Base-by-base conservation (phyloP, 2,113 vertebrate species). In the Typhlomys cinereus region DNA sequence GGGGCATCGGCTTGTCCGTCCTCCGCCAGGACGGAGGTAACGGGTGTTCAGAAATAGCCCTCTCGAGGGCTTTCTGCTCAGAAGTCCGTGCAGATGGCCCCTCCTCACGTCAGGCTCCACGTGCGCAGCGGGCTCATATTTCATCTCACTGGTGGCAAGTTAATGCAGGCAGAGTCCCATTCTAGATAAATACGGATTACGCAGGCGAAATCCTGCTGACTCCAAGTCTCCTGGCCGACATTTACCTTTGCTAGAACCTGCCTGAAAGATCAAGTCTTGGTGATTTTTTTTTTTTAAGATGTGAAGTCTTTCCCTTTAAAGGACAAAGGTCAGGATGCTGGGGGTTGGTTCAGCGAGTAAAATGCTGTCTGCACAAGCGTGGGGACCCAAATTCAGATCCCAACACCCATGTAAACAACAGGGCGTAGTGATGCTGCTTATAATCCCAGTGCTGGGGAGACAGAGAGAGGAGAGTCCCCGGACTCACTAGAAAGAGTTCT, bases 161-260 rank as follows among this genome's bases (percentile, higher is more conserved):
- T 57, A 69, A 52, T 3, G 39, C 64, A 83, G n/a, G 84, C 70
- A 27, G 17, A 85, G 64, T 20, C 76, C 48, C 34, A 3, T 31
- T 89, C 85, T 92, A 34, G 84, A 34, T 94, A 84, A 87, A 91
- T 41, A 89, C 50, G 86, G 87, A 85, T 85, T 66, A 9, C 1
- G 23, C 61, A n/a, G 52, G 86, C 50, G 48, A 64, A 57, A 79
- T 82, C 62, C 74, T 85, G 82, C 89, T 36, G 79, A 74, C 39
- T 46, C 46, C 46, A 13, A n/a, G 29, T 71, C 69, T 89, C 21
- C 52, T 9, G n/a, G 70, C 70, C 74, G 29, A 36, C n/a, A 23
- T 29, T 13, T 54, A 31, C 62, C 13, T 31, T 50, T 70, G 54
- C 59, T 17, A 36, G 66, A 71, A 44, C 13, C 76, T 71, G 41